Evolutionary conservation across 2,113 vertebrate species (phyloP).

Genomic region (Ploceus nigricollis): DNA sequence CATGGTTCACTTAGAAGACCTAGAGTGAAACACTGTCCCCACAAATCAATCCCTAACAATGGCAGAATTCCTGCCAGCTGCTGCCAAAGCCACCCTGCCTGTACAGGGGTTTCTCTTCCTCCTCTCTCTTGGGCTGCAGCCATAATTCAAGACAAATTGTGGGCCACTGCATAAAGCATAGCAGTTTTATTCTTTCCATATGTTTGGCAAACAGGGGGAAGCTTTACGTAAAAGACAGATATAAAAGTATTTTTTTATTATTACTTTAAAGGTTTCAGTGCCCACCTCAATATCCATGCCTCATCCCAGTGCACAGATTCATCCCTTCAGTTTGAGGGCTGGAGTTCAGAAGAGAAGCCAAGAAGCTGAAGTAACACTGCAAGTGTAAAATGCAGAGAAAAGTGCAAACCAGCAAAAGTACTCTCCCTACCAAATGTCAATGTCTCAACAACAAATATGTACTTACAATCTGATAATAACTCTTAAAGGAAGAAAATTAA

Average conservation of each 20-base stretch:
- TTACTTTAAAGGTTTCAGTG: background rate
- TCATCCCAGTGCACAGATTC: background rate
- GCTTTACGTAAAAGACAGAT: background rate
- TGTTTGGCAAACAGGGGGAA: background rate
- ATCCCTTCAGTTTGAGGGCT: background rate
- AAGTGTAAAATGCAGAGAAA: background rate
- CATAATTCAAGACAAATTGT: background rate
- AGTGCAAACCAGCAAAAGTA: background rate
- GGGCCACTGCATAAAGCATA: background rate
- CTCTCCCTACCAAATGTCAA: background rate
- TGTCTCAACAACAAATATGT: background rate
- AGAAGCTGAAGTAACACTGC: background rate
- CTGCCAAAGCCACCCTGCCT: background rate
- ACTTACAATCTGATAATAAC: background rate
- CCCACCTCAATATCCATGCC: background rate
- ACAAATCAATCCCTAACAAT: background rate
- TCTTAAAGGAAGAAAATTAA: background rate
- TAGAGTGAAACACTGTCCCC: background rate
- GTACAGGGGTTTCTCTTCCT: fast-evolving
- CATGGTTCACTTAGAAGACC: background rate
- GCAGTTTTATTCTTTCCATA: background rate
- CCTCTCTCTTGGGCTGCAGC: background rate
- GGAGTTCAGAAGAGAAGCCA: background rate
- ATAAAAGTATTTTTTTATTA: background rate
- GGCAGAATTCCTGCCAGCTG: background rate